phyloP scores from a whole-genome alignment of 2,888 invertebrate species.

The Cryptosula pallasiana region DNA sequence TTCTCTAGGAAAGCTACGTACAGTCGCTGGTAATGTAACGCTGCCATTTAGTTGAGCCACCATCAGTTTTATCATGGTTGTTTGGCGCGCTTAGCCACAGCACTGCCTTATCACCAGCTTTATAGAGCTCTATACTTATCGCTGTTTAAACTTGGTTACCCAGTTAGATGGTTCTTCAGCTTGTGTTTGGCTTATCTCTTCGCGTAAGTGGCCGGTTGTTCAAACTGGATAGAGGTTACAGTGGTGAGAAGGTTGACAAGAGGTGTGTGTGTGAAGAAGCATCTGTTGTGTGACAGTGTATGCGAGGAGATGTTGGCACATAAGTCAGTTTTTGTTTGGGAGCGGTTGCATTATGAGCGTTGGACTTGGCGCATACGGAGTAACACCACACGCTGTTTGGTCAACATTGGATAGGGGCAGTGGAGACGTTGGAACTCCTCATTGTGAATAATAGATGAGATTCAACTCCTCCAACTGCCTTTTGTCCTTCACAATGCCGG shows the following conservation, averaged over 20 bases:
- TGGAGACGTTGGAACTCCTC: conserved; percentile 55
- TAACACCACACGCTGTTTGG: no score
- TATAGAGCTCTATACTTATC: neutral
- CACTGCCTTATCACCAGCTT: neutral
- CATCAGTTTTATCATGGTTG: neutral
- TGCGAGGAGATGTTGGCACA: neutral
- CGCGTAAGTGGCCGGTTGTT: neutral
- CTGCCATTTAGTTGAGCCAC: neutral
- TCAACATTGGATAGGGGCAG: conserved; percentile 36
- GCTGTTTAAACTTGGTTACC: neutral
- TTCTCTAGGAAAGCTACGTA: no score
- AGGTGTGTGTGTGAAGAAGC: neutral
- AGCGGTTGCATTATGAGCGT: no score
- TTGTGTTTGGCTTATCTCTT: neutral
- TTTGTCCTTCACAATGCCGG: neutral
- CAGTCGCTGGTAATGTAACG: no score
- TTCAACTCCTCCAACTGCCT: conserved; percentile 72
- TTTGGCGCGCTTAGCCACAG: neutral
- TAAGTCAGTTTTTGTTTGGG: neutral
- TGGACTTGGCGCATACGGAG: no score
- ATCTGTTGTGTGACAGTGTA: neutral
- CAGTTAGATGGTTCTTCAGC: neutral
- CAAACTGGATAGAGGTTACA: neutral
- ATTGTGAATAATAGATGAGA: conserved; percentile 58
- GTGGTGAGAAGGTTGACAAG: neutral